Conservation (phyloP, 2,113 vertebrate species). For the Pungitius pungitius region DNA sequence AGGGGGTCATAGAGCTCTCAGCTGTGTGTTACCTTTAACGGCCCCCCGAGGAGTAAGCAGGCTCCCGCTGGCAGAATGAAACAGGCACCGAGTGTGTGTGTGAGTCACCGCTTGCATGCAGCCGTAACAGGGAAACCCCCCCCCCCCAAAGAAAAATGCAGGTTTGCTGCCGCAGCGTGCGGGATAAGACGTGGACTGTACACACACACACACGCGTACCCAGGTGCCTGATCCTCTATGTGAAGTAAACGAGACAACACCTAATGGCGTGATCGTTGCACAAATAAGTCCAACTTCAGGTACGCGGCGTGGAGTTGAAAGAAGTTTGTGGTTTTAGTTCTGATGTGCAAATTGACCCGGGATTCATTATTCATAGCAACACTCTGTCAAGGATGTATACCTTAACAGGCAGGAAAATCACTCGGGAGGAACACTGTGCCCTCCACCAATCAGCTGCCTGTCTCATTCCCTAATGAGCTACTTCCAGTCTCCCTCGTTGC, state of each 20-base stretch:
- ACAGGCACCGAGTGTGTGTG: neutral
- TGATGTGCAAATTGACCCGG: conserved; percentile 48
- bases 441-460: conserved; percentile 55
- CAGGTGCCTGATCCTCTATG: neutral
- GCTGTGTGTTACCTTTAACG: too few species aligned
- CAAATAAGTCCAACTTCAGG: neutral
- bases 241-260: neutral
- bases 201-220: neutral
- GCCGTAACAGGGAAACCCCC: neutral
- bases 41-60: neutral
- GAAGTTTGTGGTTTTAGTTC: neutral
- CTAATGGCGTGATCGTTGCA: neutral
- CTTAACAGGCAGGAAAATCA: conserved; percentile 44
- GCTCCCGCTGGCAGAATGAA: neutral
- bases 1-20: too few species aligned
- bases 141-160: neutral
- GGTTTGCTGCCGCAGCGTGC: neutral
- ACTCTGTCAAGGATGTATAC: conserved; percentile 31
- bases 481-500: conserved; percentile 61
- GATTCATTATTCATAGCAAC: conserved; percentile 45
- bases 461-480: conserved; percentile 62
- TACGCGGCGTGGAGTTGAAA: neutral
- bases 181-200: neutral
- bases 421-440: conserved; percentile 27
- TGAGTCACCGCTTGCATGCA: neutral